A percentile compares a stretch with the other conserved stretches of the same genome.
Evolutionary conservation across 1,140 invertebrate genomes (phyloP).

Genomic region (Dreissena polymorpha): DNA sequence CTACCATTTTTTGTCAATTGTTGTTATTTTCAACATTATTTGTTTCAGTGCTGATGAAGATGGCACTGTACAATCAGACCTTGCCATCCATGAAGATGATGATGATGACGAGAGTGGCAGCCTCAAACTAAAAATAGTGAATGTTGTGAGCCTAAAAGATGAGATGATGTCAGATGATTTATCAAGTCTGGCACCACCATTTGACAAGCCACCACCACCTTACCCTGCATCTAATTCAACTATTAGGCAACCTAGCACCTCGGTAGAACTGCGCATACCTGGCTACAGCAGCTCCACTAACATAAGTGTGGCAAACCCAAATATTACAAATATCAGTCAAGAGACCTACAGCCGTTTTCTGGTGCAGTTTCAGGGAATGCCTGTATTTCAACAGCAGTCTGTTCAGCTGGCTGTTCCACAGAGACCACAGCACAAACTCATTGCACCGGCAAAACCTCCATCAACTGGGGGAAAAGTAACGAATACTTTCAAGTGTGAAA

Average conservation of each 20-base stretch:
- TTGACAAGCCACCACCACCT: neutral
- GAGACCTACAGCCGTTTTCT: too few relatives aligned
- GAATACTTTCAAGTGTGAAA: constrained; percentile 73
- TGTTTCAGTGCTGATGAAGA: too few relatives aligned
- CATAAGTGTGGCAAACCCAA: too few relatives aligned
- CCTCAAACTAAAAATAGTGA: constrained; percentile 71
- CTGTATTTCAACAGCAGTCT: too few relatives aligned
- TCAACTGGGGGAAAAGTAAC: constrained; percentile 41
- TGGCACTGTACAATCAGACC: constrained; percentile 57
- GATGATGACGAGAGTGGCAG: constrained; percentile 52
- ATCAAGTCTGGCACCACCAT: neutral
- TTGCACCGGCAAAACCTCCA: neutral
- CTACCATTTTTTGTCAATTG: constrained; percentile 12
- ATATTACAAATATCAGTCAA: too few relatives aligned
- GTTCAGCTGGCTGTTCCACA: too few relatives aligned
- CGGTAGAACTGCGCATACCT: constrained; percentile 5
- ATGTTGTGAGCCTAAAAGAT: constrained; percentile 70
- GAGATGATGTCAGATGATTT: constrained; percentile 21
- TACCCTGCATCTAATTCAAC: neutral
- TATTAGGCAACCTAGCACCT: neutral
- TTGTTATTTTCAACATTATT: too few relatives aligned
- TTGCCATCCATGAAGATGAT: constrained; percentile 56
- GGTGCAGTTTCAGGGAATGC: too few relatives aligned
- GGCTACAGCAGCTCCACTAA: too few relatives aligned
- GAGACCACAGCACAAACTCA: neutral